Conservation (phyloP, 1,140 invertebrate genomes). For the Plutomurus gul region DNA sequence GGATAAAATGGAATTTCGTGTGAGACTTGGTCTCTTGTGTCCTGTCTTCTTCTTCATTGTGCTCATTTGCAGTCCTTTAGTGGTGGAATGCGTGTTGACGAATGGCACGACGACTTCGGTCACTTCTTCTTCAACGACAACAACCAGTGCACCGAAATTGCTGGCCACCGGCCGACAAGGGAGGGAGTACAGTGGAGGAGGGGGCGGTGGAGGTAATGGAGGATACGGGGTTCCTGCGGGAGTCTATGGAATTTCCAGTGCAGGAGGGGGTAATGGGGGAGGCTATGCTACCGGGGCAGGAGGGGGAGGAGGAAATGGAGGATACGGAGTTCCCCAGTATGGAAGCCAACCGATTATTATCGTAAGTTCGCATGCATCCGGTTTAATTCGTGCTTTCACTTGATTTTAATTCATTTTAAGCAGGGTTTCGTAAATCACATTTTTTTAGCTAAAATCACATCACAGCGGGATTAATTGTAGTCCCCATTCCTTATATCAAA, state of each 20-base stretch:
- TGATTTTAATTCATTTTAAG: neutral
- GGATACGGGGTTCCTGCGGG: neutral
- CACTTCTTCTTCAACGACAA: no score
- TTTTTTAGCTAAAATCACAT: no score
- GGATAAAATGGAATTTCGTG: no score
- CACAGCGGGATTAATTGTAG: no score
- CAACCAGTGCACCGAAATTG: no score
- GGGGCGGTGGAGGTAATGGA: neutral
- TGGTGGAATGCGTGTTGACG: no score
- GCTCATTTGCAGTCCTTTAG: no score
- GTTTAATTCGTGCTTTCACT: neutral
- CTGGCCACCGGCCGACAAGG: neutral
- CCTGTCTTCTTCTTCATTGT: no score
- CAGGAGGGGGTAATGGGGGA: neutral
- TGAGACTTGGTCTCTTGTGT: no score
- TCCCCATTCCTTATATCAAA: neutral
- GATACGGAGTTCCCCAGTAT: constrained; percentile 20
- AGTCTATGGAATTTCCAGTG: neutral
- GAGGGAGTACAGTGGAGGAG: neutral
- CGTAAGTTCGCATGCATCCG: no score
- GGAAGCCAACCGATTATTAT: constrained; percentile 41
- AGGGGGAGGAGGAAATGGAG: neutral
- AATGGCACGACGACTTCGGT: no score
- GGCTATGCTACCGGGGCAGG: neutral
- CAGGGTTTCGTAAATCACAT: neutral